A percentile compares a stretch with the other conserved stretches of the same genome.
phyloP scores from a whole-genome alignment of 2,888 invertebrate genomes.

The Odontomyia ornata region DNA sequence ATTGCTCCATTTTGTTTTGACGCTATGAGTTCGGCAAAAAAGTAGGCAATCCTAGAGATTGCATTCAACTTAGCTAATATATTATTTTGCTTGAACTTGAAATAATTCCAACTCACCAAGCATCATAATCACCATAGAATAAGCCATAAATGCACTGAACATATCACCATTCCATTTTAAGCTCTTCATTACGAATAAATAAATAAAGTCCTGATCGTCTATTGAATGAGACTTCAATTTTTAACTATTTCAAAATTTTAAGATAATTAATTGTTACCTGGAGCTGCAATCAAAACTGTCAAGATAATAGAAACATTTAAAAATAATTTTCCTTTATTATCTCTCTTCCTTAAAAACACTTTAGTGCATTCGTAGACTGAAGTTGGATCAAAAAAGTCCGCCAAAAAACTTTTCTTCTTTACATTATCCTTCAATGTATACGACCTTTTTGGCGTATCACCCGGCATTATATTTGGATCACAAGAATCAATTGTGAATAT shows the following conservation, averaged over 20 bases:
- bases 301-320: slow-evolving; percentile 54
- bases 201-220: slow-evolving; percentile 61
- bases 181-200: slow-evolving; percentile 59
- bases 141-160: slow-evolving; percentile 59
- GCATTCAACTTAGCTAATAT: too few species aligned
- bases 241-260: slow-evolving; percentile 1
- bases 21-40: background rate
- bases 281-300: slow-evolving; percentile 47
- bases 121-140: slow-evolving; percentile 58
- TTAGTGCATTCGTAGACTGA: slow-evolving; percentile 59
- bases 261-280: slow-evolving; percentile 20
- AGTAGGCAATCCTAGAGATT: background rate
- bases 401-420: slow-evolving; percentile 52
- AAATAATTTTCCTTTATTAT: slow-evolving; percentile 58
- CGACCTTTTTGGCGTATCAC: slow-evolving; percentile 7
- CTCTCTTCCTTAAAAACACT: slow-evolving; percentile 59
- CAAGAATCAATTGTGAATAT: slow-evolving; percentile 27
- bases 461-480: slow-evolving; percentile 47
- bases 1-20: background rate
- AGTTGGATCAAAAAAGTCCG: slow-evolving; percentile 62
- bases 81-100: too few species aligned
- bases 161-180: slow-evolving; percentile 62
- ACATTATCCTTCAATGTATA: background rate
- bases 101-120: slow-evolving; percentile 56
- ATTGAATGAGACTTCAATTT: background rate